Evolutionary conservation across 1,140 invertebrate genomes (phyloP).

Genomic region (Zaprionus camerounensis): DNA sequence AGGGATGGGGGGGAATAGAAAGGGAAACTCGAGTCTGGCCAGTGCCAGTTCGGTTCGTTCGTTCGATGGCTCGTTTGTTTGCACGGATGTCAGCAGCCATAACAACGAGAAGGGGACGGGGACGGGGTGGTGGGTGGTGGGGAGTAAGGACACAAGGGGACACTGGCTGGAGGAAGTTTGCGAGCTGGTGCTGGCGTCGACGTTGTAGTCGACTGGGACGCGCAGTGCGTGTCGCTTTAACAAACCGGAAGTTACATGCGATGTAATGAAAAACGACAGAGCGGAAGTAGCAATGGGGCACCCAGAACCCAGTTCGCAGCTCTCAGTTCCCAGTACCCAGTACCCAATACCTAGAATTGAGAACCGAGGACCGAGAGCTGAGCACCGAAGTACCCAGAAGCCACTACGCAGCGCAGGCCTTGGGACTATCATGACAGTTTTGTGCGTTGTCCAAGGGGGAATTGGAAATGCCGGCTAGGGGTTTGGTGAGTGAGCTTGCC

Average conservation of each 20-base stretch:
- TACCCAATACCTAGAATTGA: neutral
- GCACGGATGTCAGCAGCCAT: constrained; percentile 75
- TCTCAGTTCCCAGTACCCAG: constrained; percentile 1
- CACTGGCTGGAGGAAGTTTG: neutral
- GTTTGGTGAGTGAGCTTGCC: constrained; percentile 65
- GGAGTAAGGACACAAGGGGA: neutral
- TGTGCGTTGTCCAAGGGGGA: constrained; percentile 30
- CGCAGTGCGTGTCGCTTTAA: constrained; percentile 80
- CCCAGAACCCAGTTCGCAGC: constrained; percentile 7
- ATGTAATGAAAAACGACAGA: constrained; percentile 82
- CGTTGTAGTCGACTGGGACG: constrained; percentile 36
- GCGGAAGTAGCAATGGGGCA: constrained; percentile 68
- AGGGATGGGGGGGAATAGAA: neutral
- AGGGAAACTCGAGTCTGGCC: constrained; percentile 29
- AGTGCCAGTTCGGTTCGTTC: constrained; percentile 19
- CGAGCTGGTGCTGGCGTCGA: neutral
- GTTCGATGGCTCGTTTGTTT: constrained; percentile 61
- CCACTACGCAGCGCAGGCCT: neutral
- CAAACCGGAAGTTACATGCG: constrained; percentile 82
- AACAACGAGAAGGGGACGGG: constrained; percentile 45
- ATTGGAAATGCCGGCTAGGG: constrained; percentile 32
- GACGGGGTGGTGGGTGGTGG: no score
- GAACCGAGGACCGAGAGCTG: neutral
- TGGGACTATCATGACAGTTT: constrained; percentile 31
- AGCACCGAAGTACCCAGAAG: neutral